A percentile compares a stretch with the other conserved stretches of the same genome.
Evolutionary conservation across 2,888 invertebrate species (phyloP).

Genomic region (Malthinus flaveolus): DNA sequence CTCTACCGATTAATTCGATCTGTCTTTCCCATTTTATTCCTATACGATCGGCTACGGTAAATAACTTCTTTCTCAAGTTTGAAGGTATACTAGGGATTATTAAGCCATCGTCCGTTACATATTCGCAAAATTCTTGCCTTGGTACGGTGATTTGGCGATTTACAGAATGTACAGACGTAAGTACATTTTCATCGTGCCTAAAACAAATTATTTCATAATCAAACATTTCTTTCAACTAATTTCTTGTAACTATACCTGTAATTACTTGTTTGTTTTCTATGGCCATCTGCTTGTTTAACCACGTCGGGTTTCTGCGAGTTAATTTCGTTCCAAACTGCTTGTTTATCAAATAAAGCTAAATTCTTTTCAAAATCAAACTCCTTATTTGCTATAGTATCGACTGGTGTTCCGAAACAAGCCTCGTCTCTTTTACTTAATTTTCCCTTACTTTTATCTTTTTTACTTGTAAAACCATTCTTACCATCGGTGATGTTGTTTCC

Average conservation of each 20-base stretch:
- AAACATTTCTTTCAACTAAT: neutral
- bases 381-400: constrained; percentile 66
- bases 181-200: constrained; percentile 85
- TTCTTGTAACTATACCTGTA: constrained; percentile 44
- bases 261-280: constrained; percentile 42
- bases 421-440: constrained; percentile 62
- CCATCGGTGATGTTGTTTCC: constrained; percentile 19
- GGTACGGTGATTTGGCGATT: constrained; percentile 74
- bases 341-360: constrained; percentile 87
- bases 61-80: constrained; percentile 68
- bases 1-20: constrained; percentile 79
- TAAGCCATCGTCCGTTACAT: constrained; percentile 81
- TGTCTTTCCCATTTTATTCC: constrained; percentile 70
- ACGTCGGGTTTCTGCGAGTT: constrained; percentile 64
- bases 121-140: constrained; percentile 63
- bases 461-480: constrained; percentile 53
- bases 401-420: constrained; percentile 76
- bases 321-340: constrained; percentile 77
- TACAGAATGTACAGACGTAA: constrained; percentile 66
- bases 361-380: constrained; percentile 97
- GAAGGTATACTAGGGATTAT: constrained; percentile 75
- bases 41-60: constrained; percentile 67
- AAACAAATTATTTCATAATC: too few species aligned
- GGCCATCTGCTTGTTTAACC: constrained; percentile 57
- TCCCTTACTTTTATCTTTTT: constrained; percentile 58